Conservation (phyloP, 2,888 invertebrate species). For the Danaus chrysippus region DNA sequence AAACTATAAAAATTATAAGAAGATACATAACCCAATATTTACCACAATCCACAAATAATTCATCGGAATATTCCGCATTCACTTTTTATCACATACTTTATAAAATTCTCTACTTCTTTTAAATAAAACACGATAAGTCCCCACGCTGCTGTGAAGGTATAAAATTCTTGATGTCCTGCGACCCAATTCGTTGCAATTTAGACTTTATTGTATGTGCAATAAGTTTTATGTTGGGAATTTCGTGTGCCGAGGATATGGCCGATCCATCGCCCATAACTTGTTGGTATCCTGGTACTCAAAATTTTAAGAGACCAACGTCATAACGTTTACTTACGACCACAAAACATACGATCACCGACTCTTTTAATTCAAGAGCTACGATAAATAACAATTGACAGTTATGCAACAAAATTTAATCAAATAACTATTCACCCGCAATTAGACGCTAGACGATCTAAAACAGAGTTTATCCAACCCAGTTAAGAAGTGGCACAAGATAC, state of each 20-base stretch:
- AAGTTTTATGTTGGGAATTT: neutral
- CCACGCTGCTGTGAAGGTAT: conserved; percentile 10
- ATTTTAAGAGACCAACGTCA: conserved; percentile 17
- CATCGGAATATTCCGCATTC: conserved; percentile 1
- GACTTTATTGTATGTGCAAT: conserved; percentile 2
- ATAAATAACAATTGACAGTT: neutral
- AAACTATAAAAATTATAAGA: too few species aligned
- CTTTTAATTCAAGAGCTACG: neutral
- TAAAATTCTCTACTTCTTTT: conserved; percentile 2
- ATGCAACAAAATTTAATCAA: neutral
- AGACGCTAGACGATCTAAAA: neutral
- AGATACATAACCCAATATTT: too few species aligned
- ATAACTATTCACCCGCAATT: neutral
- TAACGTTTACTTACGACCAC: conserved; percentile 15
- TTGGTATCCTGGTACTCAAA: conserved; percentile 22
- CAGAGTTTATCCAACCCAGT: conserved; percentile 1
- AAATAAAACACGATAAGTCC: conserved; percentile 14
- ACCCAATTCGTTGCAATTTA: conserved; percentile 12
- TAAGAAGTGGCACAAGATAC: neutral
- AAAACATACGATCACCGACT: conserved; percentile 11
- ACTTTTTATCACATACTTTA: conserved; percentile 4
- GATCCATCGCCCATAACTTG: conserved; percentile 12
- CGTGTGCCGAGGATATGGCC: neutral
- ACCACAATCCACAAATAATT: too few species aligned
- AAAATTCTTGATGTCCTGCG: conserved; percentile 14